phyloP scores from a whole-genome alignment of 2,113 vertebrate species.

The Odontesthes bonariensis region DNA sequence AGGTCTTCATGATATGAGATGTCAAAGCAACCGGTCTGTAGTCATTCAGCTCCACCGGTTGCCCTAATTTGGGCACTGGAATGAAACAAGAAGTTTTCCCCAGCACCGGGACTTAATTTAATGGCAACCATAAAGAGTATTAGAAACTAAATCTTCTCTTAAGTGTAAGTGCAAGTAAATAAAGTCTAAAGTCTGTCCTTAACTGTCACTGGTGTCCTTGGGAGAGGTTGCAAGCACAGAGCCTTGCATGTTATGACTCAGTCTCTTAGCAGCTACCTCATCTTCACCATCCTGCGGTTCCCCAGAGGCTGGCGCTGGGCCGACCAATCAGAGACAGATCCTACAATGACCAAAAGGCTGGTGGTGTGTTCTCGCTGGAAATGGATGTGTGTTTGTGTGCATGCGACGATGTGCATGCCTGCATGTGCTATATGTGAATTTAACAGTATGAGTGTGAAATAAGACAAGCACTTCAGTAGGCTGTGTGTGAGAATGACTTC shows the following conservation, averaged over 20 bases:
- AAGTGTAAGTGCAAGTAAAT: conserved; percentile 1
- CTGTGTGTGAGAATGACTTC: conserved; percentile 9
- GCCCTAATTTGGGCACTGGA: too few species aligned
- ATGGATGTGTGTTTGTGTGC: not conserved
- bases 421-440: conserved; percentile 35
- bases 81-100: too few species aligned
- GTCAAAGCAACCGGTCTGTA: too few species aligned
- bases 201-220: conserved; percentile 45
- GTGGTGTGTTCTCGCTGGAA: conserved; percentile 42
- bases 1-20: too few species aligned
- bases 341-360: conserved; percentile 50
- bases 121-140: too few species aligned
- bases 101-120: too few species aligned
- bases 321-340: conserved; percentile 59
- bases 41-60: too few species aligned
- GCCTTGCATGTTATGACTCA: conserved; percentile 70
- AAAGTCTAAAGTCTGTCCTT: conserved; percentile 13
- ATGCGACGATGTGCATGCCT: conserved; percentile 4
- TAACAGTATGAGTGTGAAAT: conserved; percentile 30
- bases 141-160: not conserved
- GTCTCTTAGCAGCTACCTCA: conserved; percentile 77
- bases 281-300: conserved; percentile 63
- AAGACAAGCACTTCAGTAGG: not conserved
- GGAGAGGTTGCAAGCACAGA: conserved; percentile 44
- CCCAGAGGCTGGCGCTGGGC: conserved; percentile 40